Evolutionary conservation across 1,140 invertebrate species (phyloP), one percentile per base, ranked within the genome.

Genomic region (Drepana arcuata): DNA sequence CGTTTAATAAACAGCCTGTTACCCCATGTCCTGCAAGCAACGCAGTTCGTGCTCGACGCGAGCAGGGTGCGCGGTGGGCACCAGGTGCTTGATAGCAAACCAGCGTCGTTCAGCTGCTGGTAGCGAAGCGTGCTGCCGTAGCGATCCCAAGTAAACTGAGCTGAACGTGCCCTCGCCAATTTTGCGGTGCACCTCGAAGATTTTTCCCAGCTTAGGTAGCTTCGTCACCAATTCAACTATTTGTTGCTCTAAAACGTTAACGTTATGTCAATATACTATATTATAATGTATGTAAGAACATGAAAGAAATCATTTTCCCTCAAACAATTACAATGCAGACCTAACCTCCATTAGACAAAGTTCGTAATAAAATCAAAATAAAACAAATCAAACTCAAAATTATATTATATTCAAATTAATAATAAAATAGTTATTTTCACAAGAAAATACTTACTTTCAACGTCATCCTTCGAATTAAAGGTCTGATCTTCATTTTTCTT

Each of bases 121-220:
- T 30, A 84, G 39, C 7, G 70, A 41, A 7, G 84, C 61, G 6
- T 88, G 84, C 36, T 80, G 77, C 42, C 89, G 90, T 14, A 92
- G 60, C 6, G 88, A 88, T 2, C 90, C 93, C 41, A 94, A 63
- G 48, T 90, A 93, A 1, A 95, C 93, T 7, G 89, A 91, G 60
- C 93, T 94, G 41, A 95, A 95, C 0, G 93, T 93, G 2, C 93
- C 93, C 79, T 92, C 90, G 0, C 91, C 91, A 52, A 92, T 88
- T 59, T 92, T 91, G 9, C 80, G 79, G 61, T 91, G 88, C 0
- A 93, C 65, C 46, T 89, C 72, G 64, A 92, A 92, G 39, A 89
- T 83, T 38, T 88, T 84, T 9, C 86, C 85, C 27, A 92, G 58
- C 41, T 86, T 75, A 23, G 90, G 90, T 27, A 92, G 72, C 41